Conservation (phyloP, 2,888 invertebrate genomes). For the Clitarchus hookeri region DNA sequence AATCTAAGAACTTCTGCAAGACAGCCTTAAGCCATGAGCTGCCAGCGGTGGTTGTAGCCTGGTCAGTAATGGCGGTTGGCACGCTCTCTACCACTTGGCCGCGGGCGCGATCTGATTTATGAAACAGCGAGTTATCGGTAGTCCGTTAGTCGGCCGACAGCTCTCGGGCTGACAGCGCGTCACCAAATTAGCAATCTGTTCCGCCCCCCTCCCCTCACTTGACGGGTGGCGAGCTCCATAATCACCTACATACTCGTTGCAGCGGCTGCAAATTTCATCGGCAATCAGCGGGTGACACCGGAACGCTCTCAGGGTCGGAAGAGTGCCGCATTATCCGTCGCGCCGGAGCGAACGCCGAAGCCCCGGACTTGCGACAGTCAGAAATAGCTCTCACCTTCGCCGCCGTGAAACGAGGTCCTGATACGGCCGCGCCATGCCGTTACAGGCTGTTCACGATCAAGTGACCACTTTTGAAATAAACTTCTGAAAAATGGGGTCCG, state of each 20-base stretch:
- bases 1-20: too few relatives aligned
- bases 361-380: too few relatives aligned
- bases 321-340: not conserved
- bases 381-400: too few relatives aligned
- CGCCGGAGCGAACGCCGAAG: not conserved
- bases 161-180: not conserved
- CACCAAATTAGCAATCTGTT: conserved; percentile 8
- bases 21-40: too few relatives aligned
- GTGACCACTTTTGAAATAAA: too few relatives aligned
- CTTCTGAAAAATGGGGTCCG: too few relatives aligned
- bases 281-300: not conserved
- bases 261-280: not conserved
- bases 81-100: not conserved
- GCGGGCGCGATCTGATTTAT: not conserved
- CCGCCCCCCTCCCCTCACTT: not conserved
- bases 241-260: not conserved
- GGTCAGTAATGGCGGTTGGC: not conserved
- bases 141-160: not conserved
- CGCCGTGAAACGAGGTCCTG: too few relatives aligned
- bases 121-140: not conserved
- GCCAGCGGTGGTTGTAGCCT: too few relatives aligned
- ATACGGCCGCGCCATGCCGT: too few relatives aligned
- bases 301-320: not conserved
- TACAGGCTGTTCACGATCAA: too few relatives aligned
- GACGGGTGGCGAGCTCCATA: not conserved